Evolutionary conservation across 2,888 invertebrate species (phyloP), one percentile per base, ranked within the genome.

Genomic region (Platyscelio sp.): DNA sequence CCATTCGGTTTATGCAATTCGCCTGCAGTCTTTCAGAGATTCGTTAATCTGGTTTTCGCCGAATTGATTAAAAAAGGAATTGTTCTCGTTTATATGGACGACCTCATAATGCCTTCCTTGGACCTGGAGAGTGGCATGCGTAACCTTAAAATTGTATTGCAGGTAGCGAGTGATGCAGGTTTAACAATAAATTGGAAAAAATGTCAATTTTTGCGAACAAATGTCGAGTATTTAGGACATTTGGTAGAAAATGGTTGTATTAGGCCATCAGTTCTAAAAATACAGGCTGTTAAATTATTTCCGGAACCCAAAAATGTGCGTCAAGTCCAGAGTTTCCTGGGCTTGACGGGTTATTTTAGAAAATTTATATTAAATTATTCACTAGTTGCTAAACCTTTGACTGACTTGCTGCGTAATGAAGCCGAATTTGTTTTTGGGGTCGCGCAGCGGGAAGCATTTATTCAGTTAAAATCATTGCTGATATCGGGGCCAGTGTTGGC

Each of bases 221-320:
- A 22, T 38, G 63, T 46, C 6, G 49, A 63, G 15, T 33, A 33
- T 33, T 33, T 33, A 9, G 33, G 63, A 0, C 49, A 75, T 26
- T 3, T 75, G 1, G 56, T 75, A 22, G 51, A 56, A 22, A 20
- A 60, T 33, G 33, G 61, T 20, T 7, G n/a, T 38, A 40, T 76
- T 40, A 27, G 58, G 24, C 76, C 56, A 7, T 76, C 76, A 6
- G 33, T 33, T 33, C 11, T n/a, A 49, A n/a, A 20, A 33, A 33
- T 33, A 33, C 33, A 33, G 33, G 33, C 74, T 0, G 63, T 74
- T 9, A 15, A 11, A 15, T 6, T 38, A 46, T 76, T 90, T 58
- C 58, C 58, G 58, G 58, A 58, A 58, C 58, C 27, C 2, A 15
- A 29, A 18, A 29, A 29, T 18, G 29, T 29, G 27, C n/a, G 18